A percentile compares a stretch with the other conserved stretches of the same genome.
These are phyloP conservation scores for Opisthocomus hoazin DNA, from an alignment of 2,113 vertebrate species.

Conservation along the genomic window DNA sequence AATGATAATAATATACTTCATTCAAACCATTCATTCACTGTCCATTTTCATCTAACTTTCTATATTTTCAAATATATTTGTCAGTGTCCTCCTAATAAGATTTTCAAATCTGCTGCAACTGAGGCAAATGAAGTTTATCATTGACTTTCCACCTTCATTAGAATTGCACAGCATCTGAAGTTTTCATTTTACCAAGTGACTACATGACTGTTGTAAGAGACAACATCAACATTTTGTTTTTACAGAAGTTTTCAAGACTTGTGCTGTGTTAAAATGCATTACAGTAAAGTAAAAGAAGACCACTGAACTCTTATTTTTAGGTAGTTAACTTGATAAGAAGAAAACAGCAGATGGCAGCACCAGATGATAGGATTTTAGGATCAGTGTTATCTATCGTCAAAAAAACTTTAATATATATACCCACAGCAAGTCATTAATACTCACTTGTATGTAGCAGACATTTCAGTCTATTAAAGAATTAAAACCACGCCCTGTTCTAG, in stretches of 20 bases:
- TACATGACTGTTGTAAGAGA: not conserved
- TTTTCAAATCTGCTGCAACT: not conserved
- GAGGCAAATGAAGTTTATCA: not conserved
- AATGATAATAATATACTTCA: not conserved
- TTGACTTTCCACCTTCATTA: not conserved
- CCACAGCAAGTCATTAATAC: not conserved
- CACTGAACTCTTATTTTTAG: not conserved
- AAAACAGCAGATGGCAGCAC: constrained; percentile 74
- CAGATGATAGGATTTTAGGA: constrained; percentile 3
- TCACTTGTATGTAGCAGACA: not conserved
- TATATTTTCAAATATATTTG: not conserved
- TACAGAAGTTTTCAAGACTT: not conserved
- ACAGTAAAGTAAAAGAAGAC: not conserved
- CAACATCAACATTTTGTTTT: not conserved
- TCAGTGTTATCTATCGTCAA: not conserved
- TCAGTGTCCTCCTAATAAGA: not conserved
- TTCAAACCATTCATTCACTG: not conserved
- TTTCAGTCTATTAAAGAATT: not conserved
- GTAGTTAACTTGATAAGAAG: constrained; percentile 6
- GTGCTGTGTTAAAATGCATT: not conserved
- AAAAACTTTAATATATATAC: not conserved
- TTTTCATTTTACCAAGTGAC: not conserved
- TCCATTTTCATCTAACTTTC: not conserved
- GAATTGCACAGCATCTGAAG: not conserved
- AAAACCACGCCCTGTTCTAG: not conserved